Evolutionary conservation across 2,113 vertebrate genomes (phyloP).

Genomic region (Ceyx margarethae): DNA sequence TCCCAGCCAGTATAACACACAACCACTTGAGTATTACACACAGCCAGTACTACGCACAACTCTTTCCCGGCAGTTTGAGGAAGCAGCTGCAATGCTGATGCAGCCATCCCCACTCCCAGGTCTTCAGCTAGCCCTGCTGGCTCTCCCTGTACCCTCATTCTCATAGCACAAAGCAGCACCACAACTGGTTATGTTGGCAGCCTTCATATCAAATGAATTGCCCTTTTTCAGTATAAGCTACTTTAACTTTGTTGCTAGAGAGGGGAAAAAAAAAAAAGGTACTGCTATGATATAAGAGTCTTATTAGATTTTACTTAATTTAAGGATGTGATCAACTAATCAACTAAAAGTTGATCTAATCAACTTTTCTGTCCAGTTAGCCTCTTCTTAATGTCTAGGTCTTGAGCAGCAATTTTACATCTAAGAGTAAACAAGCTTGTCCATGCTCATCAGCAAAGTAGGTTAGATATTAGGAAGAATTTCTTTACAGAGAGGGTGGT

Average conservation of each 20-base stretch:
- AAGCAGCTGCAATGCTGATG: fast-evolving
- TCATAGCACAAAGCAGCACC: background rate
- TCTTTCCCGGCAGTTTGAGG: fast-evolving
- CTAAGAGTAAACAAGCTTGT: background rate
- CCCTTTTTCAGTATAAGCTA: background rate
- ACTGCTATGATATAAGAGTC: background rate
- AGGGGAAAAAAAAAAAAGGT: background rate
- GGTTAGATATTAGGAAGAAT: too few relatives aligned
- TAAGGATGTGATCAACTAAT: background rate
- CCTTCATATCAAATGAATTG: background rate
- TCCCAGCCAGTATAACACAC: background rate
- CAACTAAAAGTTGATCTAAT: too few relatives aligned
- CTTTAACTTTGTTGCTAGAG: background rate
- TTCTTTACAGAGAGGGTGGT: too few relatives aligned
- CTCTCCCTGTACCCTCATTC: too few relatives aligned
- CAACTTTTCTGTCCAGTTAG: background rate
- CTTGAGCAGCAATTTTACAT: background rate
- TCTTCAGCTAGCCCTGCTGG: fast-evolving
- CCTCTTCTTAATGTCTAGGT: fast-evolving
- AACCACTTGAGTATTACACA: fast-evolving
- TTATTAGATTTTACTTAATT: background rate
- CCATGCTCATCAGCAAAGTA: background rate
- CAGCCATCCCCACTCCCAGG: background rate
- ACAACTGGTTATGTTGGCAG: background rate
- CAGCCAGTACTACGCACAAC: fast-evolving